phyloP scores from a whole-genome alignment of 64 coral and sea anemone species.

The Catalaphyllia jardinei region DNA sequence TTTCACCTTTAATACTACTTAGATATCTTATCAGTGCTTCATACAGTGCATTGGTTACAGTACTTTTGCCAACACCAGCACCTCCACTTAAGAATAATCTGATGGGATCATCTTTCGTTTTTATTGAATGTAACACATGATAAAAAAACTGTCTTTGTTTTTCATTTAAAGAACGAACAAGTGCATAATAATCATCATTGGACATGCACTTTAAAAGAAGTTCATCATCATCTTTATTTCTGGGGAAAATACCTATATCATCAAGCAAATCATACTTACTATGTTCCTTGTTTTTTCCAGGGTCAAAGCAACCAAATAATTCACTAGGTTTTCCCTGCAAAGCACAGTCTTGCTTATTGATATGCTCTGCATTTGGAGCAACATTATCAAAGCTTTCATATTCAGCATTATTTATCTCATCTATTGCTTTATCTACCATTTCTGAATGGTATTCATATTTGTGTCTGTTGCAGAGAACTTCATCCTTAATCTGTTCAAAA shows the following conservation, averaged over 20 bases:
- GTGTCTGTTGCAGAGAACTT: not conserved
- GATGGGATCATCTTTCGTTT: constrained; percentile 28
- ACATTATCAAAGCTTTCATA: constrained; percentile 13
- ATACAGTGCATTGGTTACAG: constrained; percentile 36
- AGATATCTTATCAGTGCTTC: constrained; percentile 23
- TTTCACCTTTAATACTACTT: constrained; percentile 10
- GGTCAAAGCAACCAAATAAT: constrained; percentile 45
- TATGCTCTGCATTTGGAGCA: constrained; percentile 40
- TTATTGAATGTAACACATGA: constrained; percentile 27
- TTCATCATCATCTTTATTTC: constrained; percentile 35
- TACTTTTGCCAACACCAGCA: constrained; percentile 41
- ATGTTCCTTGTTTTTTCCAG: constrained; percentile 34
- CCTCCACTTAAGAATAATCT: constrained; percentile 31
- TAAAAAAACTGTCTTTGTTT: constrained; percentile 3
- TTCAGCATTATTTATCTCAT: constrained; percentile 16
- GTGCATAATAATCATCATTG: constrained; percentile 15
- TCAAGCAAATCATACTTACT: constrained; percentile 51
- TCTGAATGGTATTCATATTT: constrained; percentile 37
- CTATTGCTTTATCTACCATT: constrained; percentile 55
- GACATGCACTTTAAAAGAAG: constrained; percentile 25
- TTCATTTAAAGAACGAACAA: not conserved
- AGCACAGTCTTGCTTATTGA: constrained; percentile 29
- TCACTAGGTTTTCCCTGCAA: constrained; percentile 13
- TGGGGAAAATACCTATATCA: constrained; percentile 44
- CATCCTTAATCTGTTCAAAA: constrained; percentile 36